A percentile compares a stretch with the other conserved stretches of the same genome.
phyloP scores from a whole-genome alignment of 2,113 vertebrate species.

The Pardalotus punctatus region DNA sequence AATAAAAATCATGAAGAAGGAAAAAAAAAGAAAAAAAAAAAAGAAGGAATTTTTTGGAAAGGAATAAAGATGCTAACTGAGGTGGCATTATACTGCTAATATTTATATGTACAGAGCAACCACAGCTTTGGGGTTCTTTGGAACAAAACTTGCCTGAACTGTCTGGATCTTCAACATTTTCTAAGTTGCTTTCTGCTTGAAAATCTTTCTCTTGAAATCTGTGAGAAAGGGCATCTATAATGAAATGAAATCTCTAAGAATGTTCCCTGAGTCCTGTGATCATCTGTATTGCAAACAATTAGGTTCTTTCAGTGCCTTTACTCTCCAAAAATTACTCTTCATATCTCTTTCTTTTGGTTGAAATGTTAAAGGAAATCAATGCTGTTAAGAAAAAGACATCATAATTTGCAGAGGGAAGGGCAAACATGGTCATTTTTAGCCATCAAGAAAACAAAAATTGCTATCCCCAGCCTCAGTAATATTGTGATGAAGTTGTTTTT shows the following conservation, averaged over 20 bases:
- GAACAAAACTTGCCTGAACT: background rate
- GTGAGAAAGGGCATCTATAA: background rate
- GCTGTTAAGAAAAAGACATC: conserved; percentile 40
- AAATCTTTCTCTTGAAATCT: background rate
- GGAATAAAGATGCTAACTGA: background rate
- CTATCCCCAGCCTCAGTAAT: background rate
- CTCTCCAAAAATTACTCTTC: conserved; percentile 39
- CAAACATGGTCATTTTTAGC: conserved; percentile 21
- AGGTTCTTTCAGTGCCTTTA: background rate
- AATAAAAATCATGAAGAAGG: background rate
- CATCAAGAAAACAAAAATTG: conserved; percentile 39
- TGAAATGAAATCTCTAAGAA: background rate
- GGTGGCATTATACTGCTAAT: background rate
- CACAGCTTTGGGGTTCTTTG: background rate
- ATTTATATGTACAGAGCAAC: background rate
- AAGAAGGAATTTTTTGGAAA: background rate
- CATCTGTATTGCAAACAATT: conserved; percentile 47
- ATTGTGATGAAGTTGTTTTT: conserved; percentile 51
- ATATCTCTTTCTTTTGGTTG: background rate
- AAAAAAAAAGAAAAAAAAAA: no score
- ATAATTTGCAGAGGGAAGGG: conserved; percentile 34
- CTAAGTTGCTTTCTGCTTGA: background rate
- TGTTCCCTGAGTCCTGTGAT: conserved; percentile 5
- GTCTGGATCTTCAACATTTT: background rate
- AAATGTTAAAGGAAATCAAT: conserved; percentile 66